Evolutionary conservation across 2,113 vertebrate genomes (phyloP).

Genomic region (Microtus pennsylvanicus): DNA sequence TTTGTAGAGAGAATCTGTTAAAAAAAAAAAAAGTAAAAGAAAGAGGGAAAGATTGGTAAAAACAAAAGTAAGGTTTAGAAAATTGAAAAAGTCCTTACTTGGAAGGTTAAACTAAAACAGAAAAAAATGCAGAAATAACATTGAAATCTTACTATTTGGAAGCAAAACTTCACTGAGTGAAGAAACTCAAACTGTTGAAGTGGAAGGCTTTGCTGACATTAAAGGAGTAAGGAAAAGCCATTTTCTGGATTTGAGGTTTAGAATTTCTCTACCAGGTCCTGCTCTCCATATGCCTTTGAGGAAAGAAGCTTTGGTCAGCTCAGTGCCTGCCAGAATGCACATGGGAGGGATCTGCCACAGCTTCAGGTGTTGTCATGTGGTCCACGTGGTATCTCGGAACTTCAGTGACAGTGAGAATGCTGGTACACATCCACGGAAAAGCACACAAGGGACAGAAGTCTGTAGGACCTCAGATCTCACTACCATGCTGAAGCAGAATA

Average conservation of each 20-base stretch:
- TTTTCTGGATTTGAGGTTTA: not conserved
- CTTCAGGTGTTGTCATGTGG: not conserved
- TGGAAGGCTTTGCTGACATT: not conserved
- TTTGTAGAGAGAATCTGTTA: not conserved
- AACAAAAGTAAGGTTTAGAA: not conserved
- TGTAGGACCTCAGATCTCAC: not conserved
- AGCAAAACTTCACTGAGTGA: not conserved
- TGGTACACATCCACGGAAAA: not conserved
- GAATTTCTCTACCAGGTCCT: not conserved
- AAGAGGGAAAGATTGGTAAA: not conserved
- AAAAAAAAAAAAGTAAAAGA: too few relatives aligned
- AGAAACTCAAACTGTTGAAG: not conserved
- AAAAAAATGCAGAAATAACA: not conserved
- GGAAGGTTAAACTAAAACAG: not conserved
- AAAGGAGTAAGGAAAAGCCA: not conserved
- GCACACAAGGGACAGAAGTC: not conserved
- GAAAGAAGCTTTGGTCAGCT: not conserved
- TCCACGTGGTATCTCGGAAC: not conserved
- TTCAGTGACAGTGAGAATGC: not conserved
- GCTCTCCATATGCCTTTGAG: not conserved
- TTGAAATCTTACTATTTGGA: not conserved
- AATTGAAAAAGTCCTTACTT: not conserved
- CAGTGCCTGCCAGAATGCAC: not conserved
- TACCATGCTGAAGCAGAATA: not conserved
- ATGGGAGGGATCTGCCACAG: rapidly evolving